Base-by-base conservation (phyloP, 64 coral and sea anemone species). In the Montipora efflorescens region DNA sequence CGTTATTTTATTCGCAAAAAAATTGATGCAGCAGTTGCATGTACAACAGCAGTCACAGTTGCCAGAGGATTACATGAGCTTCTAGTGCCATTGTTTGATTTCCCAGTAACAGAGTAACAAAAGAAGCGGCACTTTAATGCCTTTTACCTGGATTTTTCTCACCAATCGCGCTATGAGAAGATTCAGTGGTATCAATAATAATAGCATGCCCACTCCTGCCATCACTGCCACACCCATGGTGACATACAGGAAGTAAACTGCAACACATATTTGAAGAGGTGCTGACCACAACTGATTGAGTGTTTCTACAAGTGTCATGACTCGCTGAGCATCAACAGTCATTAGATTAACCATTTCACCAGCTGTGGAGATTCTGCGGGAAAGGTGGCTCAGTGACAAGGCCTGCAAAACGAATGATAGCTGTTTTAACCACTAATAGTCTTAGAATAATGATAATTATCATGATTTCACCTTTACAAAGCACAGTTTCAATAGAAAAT, bases 311-410 rank as follows among this genome's bases (percentile, higher is more conserved):
- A 91, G 79, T 7, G 67, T 49, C 75, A 95, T 81, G 7, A 95
- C 14, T 14, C 74, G 64, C 25, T 95, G 94, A 11, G 94, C 36
- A 72, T 95, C 94, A 1, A 95, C 75, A 66, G 94, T 61, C 88
- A 95, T 95, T 0, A 95, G 67, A 74, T 90, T 91, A 0, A 95
- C 59, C 51, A 87, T 95, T 59, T 95, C 88, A 13, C 94, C 94
- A 9, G 82, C 89, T 91, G 94, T 95, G 1, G 88, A 79, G 2
- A 84, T 62, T 64, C 51, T 95, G 25, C 81, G 53, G 2, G 94
- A 93, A 13, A 51, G 5, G 13, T 79, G 87, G 44, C 84, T 88
- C 7, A 93, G 76, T 43, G 69, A 75, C 59, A 93, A n/a, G 12
- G 84, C 61, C 92, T 93, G 10, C n/a, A n/a, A 67, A 83, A 66